These are phyloP conservation scores for Sisor rabdophorus DNA, from an alignment of 2,113 vertebrate genomes.

Conservation along the genomic window DNA sequence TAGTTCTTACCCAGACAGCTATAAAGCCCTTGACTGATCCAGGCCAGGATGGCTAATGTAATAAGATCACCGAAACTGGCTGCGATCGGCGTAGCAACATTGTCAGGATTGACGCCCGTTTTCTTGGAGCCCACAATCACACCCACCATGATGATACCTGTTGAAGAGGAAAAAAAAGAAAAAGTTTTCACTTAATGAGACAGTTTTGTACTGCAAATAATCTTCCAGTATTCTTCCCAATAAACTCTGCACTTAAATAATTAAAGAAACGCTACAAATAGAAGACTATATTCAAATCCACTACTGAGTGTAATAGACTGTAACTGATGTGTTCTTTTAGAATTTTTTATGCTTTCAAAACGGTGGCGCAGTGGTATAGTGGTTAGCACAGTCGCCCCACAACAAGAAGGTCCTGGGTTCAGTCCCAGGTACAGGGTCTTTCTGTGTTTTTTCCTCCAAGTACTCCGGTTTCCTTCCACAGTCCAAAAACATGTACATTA, in stretches of 20 bases:
- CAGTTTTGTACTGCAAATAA: not conserved
- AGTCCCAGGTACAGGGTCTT: no score
- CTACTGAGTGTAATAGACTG: not conserved
- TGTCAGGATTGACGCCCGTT: constrained; percentile 96
- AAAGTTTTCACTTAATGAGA: not conserved
- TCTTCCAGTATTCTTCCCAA: not conserved
- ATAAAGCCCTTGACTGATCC: constrained; percentile 96
- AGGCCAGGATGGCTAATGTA: constrained; percentile 90
- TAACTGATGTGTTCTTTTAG: not conserved
- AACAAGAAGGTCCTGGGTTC: no score
- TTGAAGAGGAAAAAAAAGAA: constrained; percentile 13
- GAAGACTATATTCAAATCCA: not conserved
- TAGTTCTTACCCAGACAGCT: constrained; percentile 81
- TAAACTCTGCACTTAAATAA: not conserved
- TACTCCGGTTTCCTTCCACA: no score
- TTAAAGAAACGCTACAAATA: not conserved
- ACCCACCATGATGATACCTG: constrained; percentile 96
- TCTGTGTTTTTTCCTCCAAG: no score
- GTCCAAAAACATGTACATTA: no score
- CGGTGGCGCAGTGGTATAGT: no score
- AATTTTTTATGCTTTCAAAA: not conserved
- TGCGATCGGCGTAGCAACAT: constrained; percentile 93
- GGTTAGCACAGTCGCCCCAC: no score
- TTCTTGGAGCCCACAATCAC: constrained; percentile 98
- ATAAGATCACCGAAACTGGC: constrained; percentile 97